Base-by-base conservation (phyloP, 2,888 invertebrate genomes). In the Eupithecia centaureata region DNA sequence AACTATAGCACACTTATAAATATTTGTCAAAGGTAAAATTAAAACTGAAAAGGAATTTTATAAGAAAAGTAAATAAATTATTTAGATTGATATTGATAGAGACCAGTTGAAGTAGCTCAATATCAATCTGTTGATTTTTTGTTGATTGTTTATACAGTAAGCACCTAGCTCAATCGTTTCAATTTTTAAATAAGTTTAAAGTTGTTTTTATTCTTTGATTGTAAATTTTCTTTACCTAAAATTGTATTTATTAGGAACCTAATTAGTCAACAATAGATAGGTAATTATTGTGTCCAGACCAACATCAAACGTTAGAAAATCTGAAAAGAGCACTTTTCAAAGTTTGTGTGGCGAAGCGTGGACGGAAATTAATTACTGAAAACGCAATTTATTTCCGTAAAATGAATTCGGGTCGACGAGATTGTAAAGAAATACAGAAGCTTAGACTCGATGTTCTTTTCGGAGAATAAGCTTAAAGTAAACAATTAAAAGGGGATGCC, bases 361-460 rank as follows among this genome's bases (percentile, higher is more conserved):
- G 56, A 57, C 57, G 22, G 57, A 63, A 62, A 54, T 70, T 58
- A 57, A 57, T 57, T 57, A 57, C 12, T 10, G 57, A 57, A 57
- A 32, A 13, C 57, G 32, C 18, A 57, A 57, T 57, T 57, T 57
- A 57, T 57, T 33, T 22, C 32, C 57, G 57, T 12, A 33, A 56
- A 57, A 57, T 57, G 32, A 22, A 22, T 33, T 33, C 12, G 32
- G 22, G 57, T 32, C 32, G 57, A 1, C 57, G 12, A 18, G 22
- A 13, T 57, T 33, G 22, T 33, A 57, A 32, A 57, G 57, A 57
- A 57, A 57, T 57, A 57, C 32, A 57, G 32, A 57, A 57, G 33
- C 22, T 5, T 5, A 54, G 57, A 33, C 22, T 33, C 18, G n/a
- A 56, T 18, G 56, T 15, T 18, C 32, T 57, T 57, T 12, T 57